Base-by-base conservation (phyloP, 2,888 invertebrate species). In the Petrolisthes manimaculis region DNA sequence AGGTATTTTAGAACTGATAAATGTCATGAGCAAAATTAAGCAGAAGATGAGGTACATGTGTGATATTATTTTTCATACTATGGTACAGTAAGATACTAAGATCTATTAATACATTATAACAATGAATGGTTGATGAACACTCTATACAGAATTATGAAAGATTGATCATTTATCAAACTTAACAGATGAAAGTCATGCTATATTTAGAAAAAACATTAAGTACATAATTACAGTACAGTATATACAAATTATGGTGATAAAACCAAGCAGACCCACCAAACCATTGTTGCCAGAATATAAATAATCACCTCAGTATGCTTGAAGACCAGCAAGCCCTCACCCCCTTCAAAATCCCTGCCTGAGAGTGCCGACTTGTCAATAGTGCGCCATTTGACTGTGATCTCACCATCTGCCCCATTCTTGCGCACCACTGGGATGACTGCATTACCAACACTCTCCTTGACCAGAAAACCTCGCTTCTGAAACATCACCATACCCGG, bases 401-500 rank as follows among this genome's bases (percentile, higher is more conserved):
- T 88, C 71, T 93, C 93, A 0, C 95, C 95, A 91, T 95, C 95
- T 1, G 94, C 94, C 5, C 95, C 95, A 91, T 94, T 93, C 18
- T 93, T 92, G 75, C 95, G 92, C 21, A 93, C 91, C 0, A 95
- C 93, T 51, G 94, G 93, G 83, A 95, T 92, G 77, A 92, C 92
- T 2, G 94, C 94, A 53, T 92, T 92, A 0, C 94, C 94, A 51
- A 93, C 93, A 89, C 94, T 94, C 92, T 95, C 95, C 91, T 94
- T 94, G 9, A 95, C 94, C 53, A 95, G 92, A 84, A 94, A 92
- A 91, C 94, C 94, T 79, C 94, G 93, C 91, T 94, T 94, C 83
- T 94, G 93, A 92, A 95, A 95, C 90, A 94, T 93, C 82, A 95
- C 92, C 9, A 93, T 93, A 55, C 95, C 95, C 56, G 95, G 95